phyloP scores from a whole-genome alignment of 2,888 invertebrate genomes.

The Oscheius sp. region DNA sequence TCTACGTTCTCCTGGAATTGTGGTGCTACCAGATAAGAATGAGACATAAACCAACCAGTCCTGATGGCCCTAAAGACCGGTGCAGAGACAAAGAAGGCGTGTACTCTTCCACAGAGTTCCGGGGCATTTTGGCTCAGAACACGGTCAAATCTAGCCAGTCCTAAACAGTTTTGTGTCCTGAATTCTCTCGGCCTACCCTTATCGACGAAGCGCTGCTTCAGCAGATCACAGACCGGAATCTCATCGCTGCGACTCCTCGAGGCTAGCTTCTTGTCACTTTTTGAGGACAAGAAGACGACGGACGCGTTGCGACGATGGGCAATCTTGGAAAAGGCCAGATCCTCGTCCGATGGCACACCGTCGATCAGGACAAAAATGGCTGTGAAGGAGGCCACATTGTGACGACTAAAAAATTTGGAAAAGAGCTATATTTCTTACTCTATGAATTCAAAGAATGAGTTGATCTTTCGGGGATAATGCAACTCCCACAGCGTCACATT shows the following conservation, averaged over 20 bases:
- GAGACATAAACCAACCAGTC: conserved; percentile 39
- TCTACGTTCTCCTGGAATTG: conserved; percentile 40
- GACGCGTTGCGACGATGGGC: conserved; percentile 41
- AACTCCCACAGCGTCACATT: conserved; percentile 59
- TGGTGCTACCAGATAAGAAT: neutral
- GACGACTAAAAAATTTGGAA: conserved; percentile 38
- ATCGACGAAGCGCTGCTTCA: conserved; percentile 60
- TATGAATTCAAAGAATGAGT: conserved; percentile 61
- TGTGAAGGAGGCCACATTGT: conserved; percentile 58
- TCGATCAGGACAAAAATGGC: conserved; percentile 59
- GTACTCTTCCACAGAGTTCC: conserved; percentile 57
- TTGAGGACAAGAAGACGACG: conserved; percentile 53
- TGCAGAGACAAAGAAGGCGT: conserved; percentile 62
- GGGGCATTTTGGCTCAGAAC: conserved; percentile 50
- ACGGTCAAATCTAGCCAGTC: conserved; percentile 52
- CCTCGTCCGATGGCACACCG: conserved; percentile 55
- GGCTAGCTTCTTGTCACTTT: conserved; percentile 55
- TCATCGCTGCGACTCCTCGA: conserved; percentile 57
- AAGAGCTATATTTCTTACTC: conserved; percentile 43
- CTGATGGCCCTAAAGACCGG: conserved; percentile 60
- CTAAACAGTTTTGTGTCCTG: conserved; percentile 30
- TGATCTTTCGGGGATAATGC: conserved; percentile 59
- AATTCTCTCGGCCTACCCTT: conserved; percentile 41
- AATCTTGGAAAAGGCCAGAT: conserved; percentile 61
- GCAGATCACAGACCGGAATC: conserved; percentile 62